Evolutionary conservation across 2,113 vertebrate genomes (phyloP).

Genomic region (Puffinus mauretanicus): DNA sequence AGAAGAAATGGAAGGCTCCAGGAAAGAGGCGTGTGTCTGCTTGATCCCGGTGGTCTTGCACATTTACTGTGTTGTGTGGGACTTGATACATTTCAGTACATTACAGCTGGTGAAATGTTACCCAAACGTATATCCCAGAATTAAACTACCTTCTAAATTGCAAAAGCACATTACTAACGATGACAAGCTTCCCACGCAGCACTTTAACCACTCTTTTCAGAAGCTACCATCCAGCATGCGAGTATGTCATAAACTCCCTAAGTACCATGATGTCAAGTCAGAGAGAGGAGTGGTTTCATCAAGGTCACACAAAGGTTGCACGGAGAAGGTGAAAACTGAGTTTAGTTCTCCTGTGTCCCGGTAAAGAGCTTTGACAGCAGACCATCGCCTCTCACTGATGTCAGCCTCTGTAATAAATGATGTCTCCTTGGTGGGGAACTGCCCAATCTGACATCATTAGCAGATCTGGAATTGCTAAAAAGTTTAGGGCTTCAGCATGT

Average conservation of each 20-base stretch:
- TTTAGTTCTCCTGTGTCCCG: neutral
- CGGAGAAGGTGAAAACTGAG: neutral
- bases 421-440: conserved; percentile 23
- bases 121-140: neutral
- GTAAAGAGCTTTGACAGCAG: neutral
- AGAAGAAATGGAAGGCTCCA: neutral
- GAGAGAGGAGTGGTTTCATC: neutral
- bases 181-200: neutral
- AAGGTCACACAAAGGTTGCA: neutral
- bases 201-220: neutral
- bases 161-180: neutral
- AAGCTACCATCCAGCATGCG: neutral
- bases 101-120: neutral
- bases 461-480: conserved; percentile 36
- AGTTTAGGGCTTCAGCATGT: conserved; percentile 30
- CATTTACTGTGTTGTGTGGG: neutral
- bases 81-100: neutral
- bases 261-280: neutral
- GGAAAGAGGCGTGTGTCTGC: neutral
- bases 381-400: neutral
- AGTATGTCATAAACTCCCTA: neutral
- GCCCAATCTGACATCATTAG: conserved; percentile 56
- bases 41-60: neutral
- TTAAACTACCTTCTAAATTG: neutral
- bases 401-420: conserved; percentile 6